Base-by-base conservation (phyloP, 2,113 vertebrate species). In the Fulmarus glacialis region DNA sequence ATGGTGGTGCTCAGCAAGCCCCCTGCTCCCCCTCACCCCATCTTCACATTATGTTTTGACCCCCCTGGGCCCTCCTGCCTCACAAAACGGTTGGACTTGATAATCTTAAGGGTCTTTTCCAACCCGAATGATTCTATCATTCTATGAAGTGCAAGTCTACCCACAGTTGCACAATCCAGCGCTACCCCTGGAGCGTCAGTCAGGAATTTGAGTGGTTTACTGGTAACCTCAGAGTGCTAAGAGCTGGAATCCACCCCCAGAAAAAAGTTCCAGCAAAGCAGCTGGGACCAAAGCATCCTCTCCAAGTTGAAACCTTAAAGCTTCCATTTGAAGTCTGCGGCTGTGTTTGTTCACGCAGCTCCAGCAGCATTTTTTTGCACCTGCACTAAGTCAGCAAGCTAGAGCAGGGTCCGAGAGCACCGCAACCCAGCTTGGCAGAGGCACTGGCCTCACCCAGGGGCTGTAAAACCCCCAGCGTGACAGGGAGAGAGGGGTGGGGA, bases 301-400 rank as follows among this genome's bases (percentile, higher is more conserved):
- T 56, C 24, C 48, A 10, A 8, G 22, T 4, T 20, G 18, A 56
- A 43, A 27, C 38, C 27, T 26, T 8, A 4, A 34, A 32, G 17
- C 42, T 19, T 8, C 1, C 2, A 0, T 22, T 9, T 17, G 22
- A 47, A 58, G 3, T 2, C 60, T 4, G 6, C 0, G 1, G 32
- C n/a, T 58, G 23, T 11, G 18, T 17, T 34, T 38, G 32, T 9
- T 48, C 40, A 29, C 0, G 0, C 52, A 55, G 45, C 27, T 38
- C n/a, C 82, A 60, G 78, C 59, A 34, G 5, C 3, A 0, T 15
- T 67, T 47, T 47, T 47, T 26, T 21, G 9, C 63, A 32, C 43
- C 75, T 9, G 12, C 34, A 3, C 27, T 1, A 8, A 47, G 63
- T 15, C 36, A n/a, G 43, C 29, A 45, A 40, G 45, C 47, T 42